Evolutionary conservation across 2,113 vertebrate genomes (phyloP).

Genomic region (Urocolius indicus): DNA sequence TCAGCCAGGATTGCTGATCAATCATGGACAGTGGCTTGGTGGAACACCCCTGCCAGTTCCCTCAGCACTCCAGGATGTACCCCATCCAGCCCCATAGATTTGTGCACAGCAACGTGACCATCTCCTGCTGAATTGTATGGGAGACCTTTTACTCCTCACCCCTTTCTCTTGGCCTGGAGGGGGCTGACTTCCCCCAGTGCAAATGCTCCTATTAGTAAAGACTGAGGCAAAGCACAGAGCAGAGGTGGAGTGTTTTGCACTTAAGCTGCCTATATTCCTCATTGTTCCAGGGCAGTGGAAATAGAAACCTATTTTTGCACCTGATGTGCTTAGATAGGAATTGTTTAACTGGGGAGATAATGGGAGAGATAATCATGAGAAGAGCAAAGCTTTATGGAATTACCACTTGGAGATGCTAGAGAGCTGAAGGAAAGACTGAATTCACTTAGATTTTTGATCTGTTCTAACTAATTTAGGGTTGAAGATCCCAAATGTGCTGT

Average conservation of each 20-base stretch:
- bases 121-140: no score
- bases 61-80: no score
- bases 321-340: neutral
- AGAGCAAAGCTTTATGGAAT: no score
- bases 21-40: no score
- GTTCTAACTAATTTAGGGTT: neutral
- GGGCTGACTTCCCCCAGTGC: no score
- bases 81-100: no score
- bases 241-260: neutral
- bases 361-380: neutral
- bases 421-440: neutral
- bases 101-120: no score
- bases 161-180: no score
- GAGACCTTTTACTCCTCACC: no score
- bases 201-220: no score
- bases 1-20: no score
- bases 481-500: fast-evolving
- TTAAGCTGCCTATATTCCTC: fast-evolving
- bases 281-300: neutral
- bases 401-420: neutral
- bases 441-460: neutral
- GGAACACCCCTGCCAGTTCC: no score
- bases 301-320: neutral
- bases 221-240: neutral
- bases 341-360: neutral